Conservation (phyloP, 2,888 invertebrate genomes). For the Colostygia pectinataria region DNA sequence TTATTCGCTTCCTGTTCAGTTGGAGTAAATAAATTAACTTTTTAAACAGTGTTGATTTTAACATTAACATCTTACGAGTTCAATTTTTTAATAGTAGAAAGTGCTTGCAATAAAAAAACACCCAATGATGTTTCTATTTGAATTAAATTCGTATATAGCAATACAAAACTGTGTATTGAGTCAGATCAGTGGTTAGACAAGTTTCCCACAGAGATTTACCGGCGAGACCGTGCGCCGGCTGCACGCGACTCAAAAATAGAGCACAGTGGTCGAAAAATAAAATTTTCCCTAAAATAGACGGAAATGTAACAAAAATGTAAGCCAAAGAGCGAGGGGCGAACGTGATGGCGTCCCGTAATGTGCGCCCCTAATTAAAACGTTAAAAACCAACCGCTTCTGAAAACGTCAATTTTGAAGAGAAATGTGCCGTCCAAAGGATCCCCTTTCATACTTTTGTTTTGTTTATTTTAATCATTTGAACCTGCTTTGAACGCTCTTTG, state of each 20-base stretch:
- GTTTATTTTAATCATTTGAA: slow-evolving; percentile 68
- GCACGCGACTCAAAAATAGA: slow-evolving; percentile 81
- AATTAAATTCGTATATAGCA: slow-evolving; percentile 39
- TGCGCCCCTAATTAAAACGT: slow-evolving; percentile 83
- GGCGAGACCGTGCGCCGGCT: slow-evolving; percentile 71
- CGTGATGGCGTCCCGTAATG: slow-evolving; percentile 81
- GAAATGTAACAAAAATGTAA: slow-evolving; percentile 83
- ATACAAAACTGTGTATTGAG: slow-evolving; percentile 41
- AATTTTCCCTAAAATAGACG: slow-evolving; percentile 81
- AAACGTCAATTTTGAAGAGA: slow-evolving; percentile 82
- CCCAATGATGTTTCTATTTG: slow-evolving; percentile 1
- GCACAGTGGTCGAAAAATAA: slow-evolving; percentile 81
- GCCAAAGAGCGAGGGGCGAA: slow-evolving; percentile 78
- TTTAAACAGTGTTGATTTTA: slow-evolving; percentile 48
- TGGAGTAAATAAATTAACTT: slow-evolving; percentile 63
- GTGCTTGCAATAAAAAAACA: not conserved
- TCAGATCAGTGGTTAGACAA: slow-evolving; percentile 55
- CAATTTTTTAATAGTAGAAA: not conserved
- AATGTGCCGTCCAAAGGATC: slow-evolving; percentile 78
- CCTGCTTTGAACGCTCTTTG: slow-evolving; percentile 42
- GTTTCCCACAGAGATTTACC: slow-evolving; percentile 82
- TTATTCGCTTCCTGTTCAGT: slow-evolving; percentile 67
- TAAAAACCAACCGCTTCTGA: slow-evolving; percentile 81
- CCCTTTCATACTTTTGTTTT: slow-evolving; percentile 71
- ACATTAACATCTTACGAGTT: slow-evolving; percentile 36